phyloP scores from a whole-genome alignment of 2,888 invertebrate genomes.

The Agrilus cyanescens region DNA sequence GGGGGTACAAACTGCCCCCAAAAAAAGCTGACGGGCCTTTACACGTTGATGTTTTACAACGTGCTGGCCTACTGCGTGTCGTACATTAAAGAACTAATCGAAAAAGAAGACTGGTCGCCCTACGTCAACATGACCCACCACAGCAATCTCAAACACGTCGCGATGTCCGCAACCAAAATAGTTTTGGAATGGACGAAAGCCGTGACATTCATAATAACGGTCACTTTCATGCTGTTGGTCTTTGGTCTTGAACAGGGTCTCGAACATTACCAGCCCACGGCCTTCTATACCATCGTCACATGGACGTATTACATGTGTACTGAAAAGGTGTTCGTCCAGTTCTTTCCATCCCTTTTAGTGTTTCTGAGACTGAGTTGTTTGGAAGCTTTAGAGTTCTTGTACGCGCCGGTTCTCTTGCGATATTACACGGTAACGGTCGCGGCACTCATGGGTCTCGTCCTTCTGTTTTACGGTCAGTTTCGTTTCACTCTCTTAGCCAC shows the following conservation, averaged over 20 bases:
- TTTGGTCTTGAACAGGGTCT: constrained; percentile 65
- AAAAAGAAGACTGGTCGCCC: constrained; percentile 67
- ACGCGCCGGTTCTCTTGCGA: constrained; percentile 54
- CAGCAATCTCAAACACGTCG: constrained; percentile 60
- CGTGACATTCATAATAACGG: constrained; percentile 64
- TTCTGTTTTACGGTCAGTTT: constrained; percentile 45
- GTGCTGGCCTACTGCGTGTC: constrained; percentile 66
- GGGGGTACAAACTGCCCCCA: constrained; percentile 32
- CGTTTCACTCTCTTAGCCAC: constrained; percentile 45
- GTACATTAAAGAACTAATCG: constrained; percentile 60
- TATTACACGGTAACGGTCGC: constrained; percentile 47
- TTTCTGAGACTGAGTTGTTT: constrained; percentile 48
- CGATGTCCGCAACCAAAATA: constrained; percentile 70
- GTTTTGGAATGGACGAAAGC: constrained; percentile 75
- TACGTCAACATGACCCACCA: constrained; percentile 62
- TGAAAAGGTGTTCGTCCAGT: constrained; percentile 57
- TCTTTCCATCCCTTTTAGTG: constrained; percentile 47
- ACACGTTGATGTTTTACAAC: constrained; percentile 73
- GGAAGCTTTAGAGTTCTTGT: constrained; percentile 60
- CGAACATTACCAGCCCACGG: constrained; percentile 60
- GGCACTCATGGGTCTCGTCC: constrained; percentile 41
- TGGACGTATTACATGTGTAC: constrained; percentile 60
- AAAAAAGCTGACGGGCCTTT: constrained; percentile 51
- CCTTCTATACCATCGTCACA: constrained; percentile 51
- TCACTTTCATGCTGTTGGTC: constrained; percentile 63